phyloP scores from a whole-genome alignment of 2,797 vertebrate genomes.

The Australoheros facetus region DNA sequence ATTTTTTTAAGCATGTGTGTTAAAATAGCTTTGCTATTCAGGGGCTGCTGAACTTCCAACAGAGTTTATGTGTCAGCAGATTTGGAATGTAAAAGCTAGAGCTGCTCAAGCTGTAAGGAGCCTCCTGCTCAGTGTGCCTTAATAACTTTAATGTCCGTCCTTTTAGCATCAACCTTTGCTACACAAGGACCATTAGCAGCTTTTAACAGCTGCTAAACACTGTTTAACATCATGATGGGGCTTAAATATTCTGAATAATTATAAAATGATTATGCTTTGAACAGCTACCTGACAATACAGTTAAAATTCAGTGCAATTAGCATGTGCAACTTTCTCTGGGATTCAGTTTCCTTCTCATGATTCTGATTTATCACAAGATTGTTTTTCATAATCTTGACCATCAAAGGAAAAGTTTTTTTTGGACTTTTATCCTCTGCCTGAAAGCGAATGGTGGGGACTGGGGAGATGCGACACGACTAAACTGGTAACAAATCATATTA shows the following conservation, averaged over 20 bases:
- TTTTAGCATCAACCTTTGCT: slow-evolving; percentile 50
- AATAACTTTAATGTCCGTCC: slow-evolving; percentile 47
- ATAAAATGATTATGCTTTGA: not conserved
- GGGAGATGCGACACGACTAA: not conserved
- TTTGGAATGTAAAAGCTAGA: not conserved
- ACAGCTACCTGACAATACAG: slow-evolving; percentile 13
- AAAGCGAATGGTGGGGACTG: not conserved
- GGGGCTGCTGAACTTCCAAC: slow-evolving; percentile 39
- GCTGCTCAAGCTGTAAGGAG: slow-evolving; percentile 6
- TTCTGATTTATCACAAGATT: not conserved
- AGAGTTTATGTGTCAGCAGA: slow-evolving; percentile 42
- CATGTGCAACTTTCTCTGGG: not conserved
- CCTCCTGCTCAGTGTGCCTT: slow-evolving; percentile 30
- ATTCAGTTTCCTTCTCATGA: not conserved
- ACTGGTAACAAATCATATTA: not conserved
- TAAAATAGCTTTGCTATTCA: slow-evolving; percentile 43
- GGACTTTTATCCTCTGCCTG: not conserved
- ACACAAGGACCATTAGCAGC: slow-evolving; percentile 30
- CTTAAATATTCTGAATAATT: slow-evolving; percentile 15
- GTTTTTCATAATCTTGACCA: not conserved
- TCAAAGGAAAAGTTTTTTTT: not conserved
- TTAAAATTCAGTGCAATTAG: not conserved
- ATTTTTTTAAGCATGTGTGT: slow-evolving; percentile 28
- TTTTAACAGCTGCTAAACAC: slow-evolving; percentile 39
- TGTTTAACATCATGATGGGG: slow-evolving; percentile 24